Evolutionary conservation across 1,140 invertebrate genomes (phyloP).

Genomic region (Pseudachorutes palmiensis): DNA sequence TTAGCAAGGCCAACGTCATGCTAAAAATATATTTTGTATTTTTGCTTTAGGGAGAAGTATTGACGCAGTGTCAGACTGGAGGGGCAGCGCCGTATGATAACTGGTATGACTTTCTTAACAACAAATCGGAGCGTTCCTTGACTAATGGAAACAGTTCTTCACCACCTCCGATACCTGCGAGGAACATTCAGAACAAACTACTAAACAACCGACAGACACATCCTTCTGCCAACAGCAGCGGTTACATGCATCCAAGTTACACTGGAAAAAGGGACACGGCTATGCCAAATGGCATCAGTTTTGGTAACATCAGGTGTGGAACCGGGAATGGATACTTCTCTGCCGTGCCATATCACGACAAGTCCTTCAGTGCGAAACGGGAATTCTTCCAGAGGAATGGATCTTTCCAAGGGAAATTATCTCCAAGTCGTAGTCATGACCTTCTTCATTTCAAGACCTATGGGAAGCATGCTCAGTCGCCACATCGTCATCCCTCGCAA

Average conservation of each 20-base stretch:
- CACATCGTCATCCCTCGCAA: not conserved
- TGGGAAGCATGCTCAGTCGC: not conserved
- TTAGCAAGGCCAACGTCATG: too few relatives aligned
- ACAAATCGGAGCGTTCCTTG: conserved; percentile 38
- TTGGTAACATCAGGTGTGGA: not conserved
- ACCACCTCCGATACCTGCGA: conserved; percentile 49
- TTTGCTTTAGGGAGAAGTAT: conserved; percentile 44
- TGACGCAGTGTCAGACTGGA: conserved; percentile 57
- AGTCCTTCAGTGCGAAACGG: conserved; percentile 27
- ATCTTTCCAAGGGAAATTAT: conserved; percentile 34
- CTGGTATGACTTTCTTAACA: conserved; percentile 53
- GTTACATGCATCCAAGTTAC: not conserved
- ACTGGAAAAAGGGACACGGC: not conserved
- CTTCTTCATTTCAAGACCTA: conserved; percentile 32
- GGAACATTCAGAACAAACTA: conserved; percentile 31
- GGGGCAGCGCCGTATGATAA: too few relatives aligned
- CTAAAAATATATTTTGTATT: too few relatives aligned
- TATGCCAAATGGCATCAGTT: not conserved
- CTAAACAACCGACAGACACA: not conserved
- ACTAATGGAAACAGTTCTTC: conserved; percentile 35
- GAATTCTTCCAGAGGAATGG: conserved; percentile 36
- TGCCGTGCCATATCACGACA: conserved; percentile 2
- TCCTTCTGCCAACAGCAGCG: not conserved
- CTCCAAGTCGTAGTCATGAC: conserved; percentile 35
- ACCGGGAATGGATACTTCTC: not conserved